Conservation (phyloP, 2,797 vertebrate genomes). For the Gymnoscopelus microlampas region DNA sequence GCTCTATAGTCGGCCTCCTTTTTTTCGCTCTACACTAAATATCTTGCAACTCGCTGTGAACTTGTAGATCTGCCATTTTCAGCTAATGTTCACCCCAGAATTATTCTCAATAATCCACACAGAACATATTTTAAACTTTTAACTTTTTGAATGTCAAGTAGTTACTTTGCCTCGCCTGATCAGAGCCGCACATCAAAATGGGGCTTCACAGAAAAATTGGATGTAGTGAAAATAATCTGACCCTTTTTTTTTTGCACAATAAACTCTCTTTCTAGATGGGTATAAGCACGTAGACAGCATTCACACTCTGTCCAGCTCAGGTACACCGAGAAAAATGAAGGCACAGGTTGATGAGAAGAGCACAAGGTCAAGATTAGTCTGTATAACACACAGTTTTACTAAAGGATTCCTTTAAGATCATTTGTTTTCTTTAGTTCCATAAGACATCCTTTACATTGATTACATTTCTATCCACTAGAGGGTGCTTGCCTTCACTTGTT, state of each 20-base stretch:
- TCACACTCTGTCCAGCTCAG: constrained; percentile 53
- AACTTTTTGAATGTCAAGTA: constrained; percentile 19
- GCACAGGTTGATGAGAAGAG: constrained; percentile 73
- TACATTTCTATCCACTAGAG: no score
- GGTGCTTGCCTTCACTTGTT: no score
- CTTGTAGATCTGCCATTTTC: not conserved
- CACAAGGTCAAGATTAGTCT: constrained; percentile 44
- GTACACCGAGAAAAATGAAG: constrained; percentile 69
- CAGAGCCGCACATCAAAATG: constrained; percentile 14
- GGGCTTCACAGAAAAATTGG: constrained; percentile 11
- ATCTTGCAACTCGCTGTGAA: not conserved
- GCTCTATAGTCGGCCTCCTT: no score
- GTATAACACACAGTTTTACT: constrained; percentile 40
- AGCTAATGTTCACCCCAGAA: not conserved
- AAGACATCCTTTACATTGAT: not conserved
- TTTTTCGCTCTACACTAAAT: no score
- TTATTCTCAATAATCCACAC: constrained; percentile 8
- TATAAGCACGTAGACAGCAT: constrained; percentile 27
- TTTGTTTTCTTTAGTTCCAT: constrained; percentile 1
- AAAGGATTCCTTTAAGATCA: constrained; percentile 33
- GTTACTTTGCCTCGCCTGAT: not conserved
- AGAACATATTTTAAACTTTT: constrained; percentile 10
- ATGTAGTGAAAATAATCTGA: constrained; percentile 24
- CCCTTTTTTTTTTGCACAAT: constrained; percentile 16
- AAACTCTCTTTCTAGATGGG: constrained; percentile 13